Base-by-base conservation (phyloP, 2,113 vertebrate genomes). In the Carassius carassius region DNA sequence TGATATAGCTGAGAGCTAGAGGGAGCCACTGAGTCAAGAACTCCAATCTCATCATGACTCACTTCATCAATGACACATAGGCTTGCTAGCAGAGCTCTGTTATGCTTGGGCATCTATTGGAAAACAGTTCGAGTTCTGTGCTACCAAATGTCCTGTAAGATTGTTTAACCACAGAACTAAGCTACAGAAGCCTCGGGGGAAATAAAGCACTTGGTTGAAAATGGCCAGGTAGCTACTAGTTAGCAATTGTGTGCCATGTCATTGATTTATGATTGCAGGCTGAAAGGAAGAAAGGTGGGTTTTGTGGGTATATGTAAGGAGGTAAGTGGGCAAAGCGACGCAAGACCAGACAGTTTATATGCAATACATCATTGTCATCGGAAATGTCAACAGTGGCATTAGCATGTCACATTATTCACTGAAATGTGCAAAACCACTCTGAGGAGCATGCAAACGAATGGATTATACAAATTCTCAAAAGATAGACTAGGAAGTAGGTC, bases 51-150 rank as follows among this genome's bases (percentile, higher is more conserved):
- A 69, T 51, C 63, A 69, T 35, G 14, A 49, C 79, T 49, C 79
- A 81, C 79, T 69, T 51, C 44, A 69, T 81, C 79, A 81, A 32
- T 81, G 44, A 69, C 79, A 51, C 41, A n/a, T 25, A 81, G 37
- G 23, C 62, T 29, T 67, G 79, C 44, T 69, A 67, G 62, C 62
- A 81, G 11, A 54, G 62, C 79, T 81, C 79, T 69, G 16, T 5
- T 65, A 29, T 65, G 60, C 58, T 80, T 23, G 41, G 19, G 13
- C 78, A 23, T 29, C 79, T 81, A 35, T 69, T 69, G 63, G 17
- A 81, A 81, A 81, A 69, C 79, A 69, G 79, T 69, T n/a, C 0
- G 62, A 69, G 62, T 56, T 58, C 13, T 9, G 25, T n/a, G 67
- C 67, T 82, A 37, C 49, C 70, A 70, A 82, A 72, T 67, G 62